These are phyloP conservation scores for Daubentonia madagascariensis DNA, from an alignment of 2,113 vertebrate species.

Conservation along the genomic window DNA sequence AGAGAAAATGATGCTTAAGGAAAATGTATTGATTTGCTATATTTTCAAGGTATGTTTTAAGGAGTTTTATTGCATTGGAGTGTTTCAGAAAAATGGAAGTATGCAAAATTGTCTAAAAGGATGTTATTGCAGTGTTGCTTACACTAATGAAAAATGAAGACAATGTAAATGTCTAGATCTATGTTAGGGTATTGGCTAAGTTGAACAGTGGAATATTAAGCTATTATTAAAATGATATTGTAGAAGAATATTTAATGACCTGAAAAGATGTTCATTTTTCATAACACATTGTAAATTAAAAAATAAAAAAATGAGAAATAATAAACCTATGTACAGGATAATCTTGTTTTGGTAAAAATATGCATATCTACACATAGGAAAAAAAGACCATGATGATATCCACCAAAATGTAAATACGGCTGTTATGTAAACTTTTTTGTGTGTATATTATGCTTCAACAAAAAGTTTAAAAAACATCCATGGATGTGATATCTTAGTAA, in stretches of 20 bases:
- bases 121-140: background rate
- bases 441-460: background rate
- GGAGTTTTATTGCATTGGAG: constrained; percentile 15
- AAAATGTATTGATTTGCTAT: constrained; percentile 22
- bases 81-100: background rate
- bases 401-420: background rate
- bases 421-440: background rate
- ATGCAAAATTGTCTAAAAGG: background rate
- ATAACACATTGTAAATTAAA: constrained; percentile 27
- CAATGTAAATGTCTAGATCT: background rate
- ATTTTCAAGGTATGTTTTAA: constrained; percentile 32
- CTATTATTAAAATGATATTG: constrained; percentile 20
- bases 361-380: background rate
- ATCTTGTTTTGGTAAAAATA: constrained; percentile 26
- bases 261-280: background rate
- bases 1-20: constrained; percentile 28
- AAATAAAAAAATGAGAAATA: background rate
- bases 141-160: constrained; percentile 4
- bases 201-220: background rate
- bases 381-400: background rate
- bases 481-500: background rate
- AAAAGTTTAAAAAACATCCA: background rate
- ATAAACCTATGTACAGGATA: background rate
- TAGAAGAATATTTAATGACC: constrained; percentile 18
- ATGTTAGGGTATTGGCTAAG: background rate